Evolutionary conservation across 2,113 vertebrate species (phyloP), one percentile per base, ranked within the genome.

Genomic region (Apteryx mantelli): DNA sequence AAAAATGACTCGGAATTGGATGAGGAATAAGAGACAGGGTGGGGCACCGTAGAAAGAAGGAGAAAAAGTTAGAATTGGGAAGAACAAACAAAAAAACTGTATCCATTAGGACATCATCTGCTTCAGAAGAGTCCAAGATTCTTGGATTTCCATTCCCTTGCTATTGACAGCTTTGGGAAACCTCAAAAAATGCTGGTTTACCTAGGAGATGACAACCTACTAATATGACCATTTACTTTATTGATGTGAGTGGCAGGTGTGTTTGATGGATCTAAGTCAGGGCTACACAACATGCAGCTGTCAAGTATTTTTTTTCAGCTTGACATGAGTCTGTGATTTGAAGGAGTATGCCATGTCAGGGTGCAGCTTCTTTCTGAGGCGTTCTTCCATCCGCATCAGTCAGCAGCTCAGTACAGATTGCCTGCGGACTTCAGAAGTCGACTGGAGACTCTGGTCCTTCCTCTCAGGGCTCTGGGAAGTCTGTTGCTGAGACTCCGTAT

Each of bases 1-100:
- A 85, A 82, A 89, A 92, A 53, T 88, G 87, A 91, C 91, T 95
- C 78, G 66, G 70, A 92, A 89, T 26, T 85, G 5, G 2, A 28
- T 91, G 42, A 92, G 70, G 18, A 87, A 12, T 87, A 76, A 85
- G 40, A 84, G 46, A 14, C 61, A 71, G 89, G 26, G 26, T 84
- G 11, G 16, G 40, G 26, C 63, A 80, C 36, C 40, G 11, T 15
- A 32, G 34, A 50, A 36, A 44, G 82, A 68, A 82, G 30, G 42
- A 88, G 55, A 61, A 92, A 77, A 84, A 38, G 36, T 32, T 76
- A 79, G 42, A 75, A 77, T 32, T 85, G 24, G 63, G 58, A 86
- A 82, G 74, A 92, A 85, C 1, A 3, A 55, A 46, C 30, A 11
- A 5, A 80, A 92, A 64, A 32, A 24, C 60, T 87, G 9, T 1